phyloP scores from a whole-genome alignment of 1,140 invertebrate genomes.

The Mizuhopecten yessoensis region DNA sequence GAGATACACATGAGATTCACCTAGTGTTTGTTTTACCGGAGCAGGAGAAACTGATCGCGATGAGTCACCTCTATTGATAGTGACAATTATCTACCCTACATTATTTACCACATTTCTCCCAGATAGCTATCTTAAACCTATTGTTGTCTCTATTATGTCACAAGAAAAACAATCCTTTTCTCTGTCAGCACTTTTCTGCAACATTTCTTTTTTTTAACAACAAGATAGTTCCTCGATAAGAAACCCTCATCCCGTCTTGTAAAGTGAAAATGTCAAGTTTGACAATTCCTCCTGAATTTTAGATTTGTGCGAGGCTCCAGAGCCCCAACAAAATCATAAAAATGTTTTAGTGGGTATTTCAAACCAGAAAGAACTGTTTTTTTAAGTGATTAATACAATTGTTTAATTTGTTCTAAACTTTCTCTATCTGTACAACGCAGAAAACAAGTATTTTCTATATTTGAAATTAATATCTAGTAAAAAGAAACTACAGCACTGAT shows the following conservation, averaged over 20 bases:
- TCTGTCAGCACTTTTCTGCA: background rate
- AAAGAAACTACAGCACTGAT: no score
- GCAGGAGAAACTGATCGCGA: background rate
- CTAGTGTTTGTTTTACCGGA: background rate
- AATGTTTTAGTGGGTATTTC: no score
- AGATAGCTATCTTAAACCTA: background rate
- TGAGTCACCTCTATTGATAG: background rate
- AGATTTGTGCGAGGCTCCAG: no score
- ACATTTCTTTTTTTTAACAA: background rate
- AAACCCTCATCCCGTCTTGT: background rate
- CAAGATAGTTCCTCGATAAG: background rate
- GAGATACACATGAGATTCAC: background rate
- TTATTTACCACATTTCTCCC: background rate
- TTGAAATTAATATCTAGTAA: no score
- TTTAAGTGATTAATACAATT: background rate
- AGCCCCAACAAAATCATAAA: no score
- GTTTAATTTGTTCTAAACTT: no score
- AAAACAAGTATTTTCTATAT: no score
- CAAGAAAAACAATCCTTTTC: conserved; percentile 5
- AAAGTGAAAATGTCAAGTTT: background rate
- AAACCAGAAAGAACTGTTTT: no score
- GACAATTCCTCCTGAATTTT: no score
- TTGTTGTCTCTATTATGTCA: background rate
- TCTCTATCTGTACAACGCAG: no score
- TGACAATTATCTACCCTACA: background rate